These are phyloP conservation scores for Doryteuthis pealeii DNA, from an alignment of 1,140 invertebrate genomes.

Conservation along the genomic window DNA sequence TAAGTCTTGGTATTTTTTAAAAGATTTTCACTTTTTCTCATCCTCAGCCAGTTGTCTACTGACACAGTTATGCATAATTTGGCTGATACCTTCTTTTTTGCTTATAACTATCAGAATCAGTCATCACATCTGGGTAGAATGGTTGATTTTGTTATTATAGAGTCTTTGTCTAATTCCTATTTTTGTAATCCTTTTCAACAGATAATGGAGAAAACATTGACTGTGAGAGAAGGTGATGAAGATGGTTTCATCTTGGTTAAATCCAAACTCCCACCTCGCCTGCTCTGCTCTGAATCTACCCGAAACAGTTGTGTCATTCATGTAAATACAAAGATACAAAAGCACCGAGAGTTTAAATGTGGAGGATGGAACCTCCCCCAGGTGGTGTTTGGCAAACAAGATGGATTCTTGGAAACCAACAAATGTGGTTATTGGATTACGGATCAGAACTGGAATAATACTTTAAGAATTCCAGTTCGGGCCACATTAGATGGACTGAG, in stretches of 20 bases:
- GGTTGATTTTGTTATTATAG: too few relatives aligned
- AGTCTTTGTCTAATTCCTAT: too few relatives aligned
- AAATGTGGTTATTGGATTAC: conserved; percentile 32
- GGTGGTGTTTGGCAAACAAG: conserved; percentile 26
- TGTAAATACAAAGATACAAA: conserved; percentile 25
- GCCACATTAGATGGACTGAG: conserved; percentile 35
- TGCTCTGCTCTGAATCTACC: conserved; percentile 27
- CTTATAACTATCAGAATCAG: too few relatives aligned
- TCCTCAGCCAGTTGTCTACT: too few relatives aligned
- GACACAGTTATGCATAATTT: too few relatives aligned
- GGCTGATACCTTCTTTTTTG: too few relatives aligned
- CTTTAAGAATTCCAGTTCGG: conserved; percentile 25
- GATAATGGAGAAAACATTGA: too few relatives aligned
- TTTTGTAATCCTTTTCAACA: too few relatives aligned
- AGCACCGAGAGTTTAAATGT: conserved; percentile 35
- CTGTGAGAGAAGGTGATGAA: conserved; percentile 25
- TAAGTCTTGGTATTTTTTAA: too few relatives aligned
- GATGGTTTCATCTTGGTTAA: conserved; percentile 24
- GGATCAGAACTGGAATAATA: conserved; percentile 23
- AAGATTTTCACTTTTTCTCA: too few relatives aligned
- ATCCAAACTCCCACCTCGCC: conserved; percentile 32
- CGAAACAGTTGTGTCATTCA: conserved; percentile 24
- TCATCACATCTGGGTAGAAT: too few relatives aligned
- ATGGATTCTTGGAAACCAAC: conserved; percentile 8
- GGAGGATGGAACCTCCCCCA: conserved; percentile 29